phyloP scores from a whole-genome alignment of 2,888 invertebrate species.

The Lymantria dispar region DNA sequence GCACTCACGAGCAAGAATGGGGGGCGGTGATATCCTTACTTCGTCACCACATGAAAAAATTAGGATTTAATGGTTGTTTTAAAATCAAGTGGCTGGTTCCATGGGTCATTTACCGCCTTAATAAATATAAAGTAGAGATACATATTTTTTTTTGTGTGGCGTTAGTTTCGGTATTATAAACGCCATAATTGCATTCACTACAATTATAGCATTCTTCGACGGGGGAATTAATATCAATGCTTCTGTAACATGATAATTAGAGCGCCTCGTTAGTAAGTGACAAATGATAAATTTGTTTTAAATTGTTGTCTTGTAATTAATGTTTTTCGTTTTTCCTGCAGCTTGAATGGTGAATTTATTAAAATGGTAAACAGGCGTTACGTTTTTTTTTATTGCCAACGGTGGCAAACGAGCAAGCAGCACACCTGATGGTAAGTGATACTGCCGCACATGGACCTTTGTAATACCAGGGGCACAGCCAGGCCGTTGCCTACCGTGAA shows the following conservation, averaged over 20 bases:
- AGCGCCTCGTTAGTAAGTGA: background rate
- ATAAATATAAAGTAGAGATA: background rate
- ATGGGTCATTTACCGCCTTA: too few relatives aligned
- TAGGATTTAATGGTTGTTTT: too few relatives aligned
- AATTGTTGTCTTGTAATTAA: background rate
- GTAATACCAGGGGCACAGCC: too few relatives aligned
- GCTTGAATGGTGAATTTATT: background rate
- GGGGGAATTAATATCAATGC: background rate
- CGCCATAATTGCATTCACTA: background rate
- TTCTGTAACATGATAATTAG: conserved; percentile 1
- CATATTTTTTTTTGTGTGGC: conserved; percentile 2
- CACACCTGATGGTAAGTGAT: too few relatives aligned
- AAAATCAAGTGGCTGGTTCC: too few relatives aligned
- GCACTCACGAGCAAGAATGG: too few relatives aligned
- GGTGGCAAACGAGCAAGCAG: too few relatives aligned
- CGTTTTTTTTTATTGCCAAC: too few relatives aligned
- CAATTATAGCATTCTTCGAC: background rate
- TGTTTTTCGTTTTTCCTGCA: background rate
- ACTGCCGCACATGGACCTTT: too few relatives aligned
- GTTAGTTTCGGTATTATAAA: conserved; percentile 16
- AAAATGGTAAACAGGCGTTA: background rate
- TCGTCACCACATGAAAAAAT: too few relatives aligned
- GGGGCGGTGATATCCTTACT: too few relatives aligned
- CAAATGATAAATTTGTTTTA: background rate
- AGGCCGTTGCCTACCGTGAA: too few relatives aligned